These are phyloP conservation scores for Ashinkailepas kermadecensis DNA, from an alignment of 2,888 invertebrate genomes.

Conservation along the genomic window DNA sequence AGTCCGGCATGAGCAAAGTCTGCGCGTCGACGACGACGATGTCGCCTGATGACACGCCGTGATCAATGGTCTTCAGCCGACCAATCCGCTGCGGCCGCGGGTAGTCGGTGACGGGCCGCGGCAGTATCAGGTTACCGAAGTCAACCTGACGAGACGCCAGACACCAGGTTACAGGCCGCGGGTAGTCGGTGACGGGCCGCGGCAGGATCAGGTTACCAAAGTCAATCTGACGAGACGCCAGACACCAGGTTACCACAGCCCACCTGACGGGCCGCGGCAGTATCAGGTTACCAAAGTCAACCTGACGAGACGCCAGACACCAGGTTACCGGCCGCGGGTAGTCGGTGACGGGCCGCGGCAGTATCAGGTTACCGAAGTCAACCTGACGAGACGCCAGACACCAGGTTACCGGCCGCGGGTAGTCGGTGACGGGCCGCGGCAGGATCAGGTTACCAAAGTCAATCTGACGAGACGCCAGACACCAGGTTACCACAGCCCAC, in stretches of 20 bases:
- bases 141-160: slow-evolving; percentile 56
- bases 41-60: slow-evolving; percentile 74
- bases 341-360: too few species aligned
- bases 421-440: too few species aligned
- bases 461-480: too few species aligned
- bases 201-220: background rate
- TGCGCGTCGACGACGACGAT: slow-evolving; percentile 88
- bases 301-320: too few species aligned
- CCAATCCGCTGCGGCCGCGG: slow-evolving; percentile 75
- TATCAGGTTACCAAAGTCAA: too few species aligned
- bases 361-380: too few species aligned
- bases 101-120: slow-evolving; percentile 63
- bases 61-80: slow-evolving; percentile 62
- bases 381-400: too few species aligned
- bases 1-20: slow-evolving; percentile 79
- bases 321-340: too few species aligned
- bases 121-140: slow-evolving; percentile 78
- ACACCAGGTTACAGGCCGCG: background rate
- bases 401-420: too few species aligned
- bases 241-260: background rate
- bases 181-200: background rate
- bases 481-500: too few species aligned
- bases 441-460: too few species aligned
- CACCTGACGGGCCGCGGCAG: slow-evolving; percentile 11
- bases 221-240: background rate